Evolutionary conservation across 2,888 invertebrate genomes (phyloP).

Genomic region (Nephrotoma guestfalica): DNA sequence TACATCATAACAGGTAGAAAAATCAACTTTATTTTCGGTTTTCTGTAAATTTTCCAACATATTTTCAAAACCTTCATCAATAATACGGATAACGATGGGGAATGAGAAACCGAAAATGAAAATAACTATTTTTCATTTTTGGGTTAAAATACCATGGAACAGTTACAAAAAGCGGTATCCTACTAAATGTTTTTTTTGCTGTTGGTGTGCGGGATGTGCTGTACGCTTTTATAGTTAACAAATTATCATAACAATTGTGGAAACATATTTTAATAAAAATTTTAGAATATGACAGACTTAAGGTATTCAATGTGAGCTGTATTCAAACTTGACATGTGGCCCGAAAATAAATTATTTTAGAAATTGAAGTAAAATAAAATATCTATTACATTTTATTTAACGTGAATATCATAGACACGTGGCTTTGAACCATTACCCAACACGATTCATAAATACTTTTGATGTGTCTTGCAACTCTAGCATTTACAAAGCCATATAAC

Average conservation of each 20-base stretch:
- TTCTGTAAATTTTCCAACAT: background rate
- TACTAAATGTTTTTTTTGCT: background rate
- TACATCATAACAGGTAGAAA: background rate
- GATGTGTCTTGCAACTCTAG: no score
- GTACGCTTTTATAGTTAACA: background rate
- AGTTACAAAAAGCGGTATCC: background rate
- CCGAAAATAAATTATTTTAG: no score
- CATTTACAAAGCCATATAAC: no score
- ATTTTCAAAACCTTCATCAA: background rate
- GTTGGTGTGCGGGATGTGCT: background rate
- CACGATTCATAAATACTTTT: no score
- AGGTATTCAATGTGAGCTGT: no score
- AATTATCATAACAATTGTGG: background rate
- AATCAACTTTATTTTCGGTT: background rate
- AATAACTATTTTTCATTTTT: background rate
- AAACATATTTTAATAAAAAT: background rate
- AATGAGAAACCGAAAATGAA: background rate
- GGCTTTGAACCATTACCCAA: no score
- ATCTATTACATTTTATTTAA: no score
- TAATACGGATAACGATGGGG: background rate
- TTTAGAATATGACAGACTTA: no score
- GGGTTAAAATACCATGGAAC: background rate
- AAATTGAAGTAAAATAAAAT: no score
- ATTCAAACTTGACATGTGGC: no score
- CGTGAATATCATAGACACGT: no score